Base-by-base conservation (phyloP, 2,888 invertebrate genomes). In the Hypomecis punctinalis region DNA sequence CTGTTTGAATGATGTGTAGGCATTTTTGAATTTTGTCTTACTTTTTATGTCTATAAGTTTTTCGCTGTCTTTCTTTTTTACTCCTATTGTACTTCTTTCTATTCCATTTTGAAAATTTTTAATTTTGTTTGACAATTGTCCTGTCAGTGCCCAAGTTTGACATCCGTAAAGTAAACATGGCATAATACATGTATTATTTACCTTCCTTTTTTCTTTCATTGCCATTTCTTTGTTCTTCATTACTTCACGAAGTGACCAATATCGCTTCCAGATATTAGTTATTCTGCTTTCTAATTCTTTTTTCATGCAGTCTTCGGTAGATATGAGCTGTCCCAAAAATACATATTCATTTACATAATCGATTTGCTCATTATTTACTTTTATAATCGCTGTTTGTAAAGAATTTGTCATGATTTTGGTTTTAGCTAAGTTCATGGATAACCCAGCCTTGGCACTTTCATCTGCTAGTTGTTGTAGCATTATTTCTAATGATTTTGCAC, bases 241-340 rank as follows among this genome's bases (percentile, higher is more conserved):
- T 7, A 66, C 54, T 23, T 66, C 61, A 6, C 61, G 61, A 7
- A 66, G 61, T 5, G 60, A 60, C 66, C 70, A 70, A 62, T 35
- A 67, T 10, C 57, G 43, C 55, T 64, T 67, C 67, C 66, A 68
- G 42, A 62, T 61, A 40, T 56, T 68, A 60, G 33, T 39, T 46
- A 70, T 60, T 59, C 67, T 66, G 46, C 57, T 49, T 51, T 67
- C 63, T 65, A 67, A 2, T 23, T 23, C 23, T 23, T 23, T 23
- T 23, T 23, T 23, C 23, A 23, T 23, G 3, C 23, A 23, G 23
- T 23, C 23, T 23, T 23, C 23, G 23, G 23, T 23, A 23, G 23
- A 23, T 23, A 23, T 23, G 3, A 23, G 23, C 23, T 23, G 23
- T 23, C 23, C 23, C 23, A 23, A 23, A 3, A 2, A 23, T 23